Base-by-base conservation (phyloP, 2,888 invertebrate genomes). In the Balanococcus diminutus region DNA sequence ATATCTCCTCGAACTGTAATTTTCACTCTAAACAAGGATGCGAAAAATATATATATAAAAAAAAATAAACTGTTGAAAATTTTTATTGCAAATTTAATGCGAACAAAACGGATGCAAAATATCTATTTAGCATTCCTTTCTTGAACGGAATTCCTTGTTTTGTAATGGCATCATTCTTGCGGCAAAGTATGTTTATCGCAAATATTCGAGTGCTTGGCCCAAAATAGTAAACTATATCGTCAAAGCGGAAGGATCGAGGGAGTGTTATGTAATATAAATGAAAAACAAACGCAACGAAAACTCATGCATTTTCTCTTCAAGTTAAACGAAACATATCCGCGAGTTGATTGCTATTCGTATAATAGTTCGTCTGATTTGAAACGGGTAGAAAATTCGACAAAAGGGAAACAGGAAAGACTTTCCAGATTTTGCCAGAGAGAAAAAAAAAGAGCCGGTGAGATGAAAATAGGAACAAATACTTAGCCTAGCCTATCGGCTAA, bases 141-240 rank as follows among this genome's bases (percentile, higher is more conserved):
- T 67, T 25, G 25, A 67, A 67, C 67, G 67, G 67, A 67, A 67
- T 67, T 67, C 67, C 67, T 67, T 28, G 67, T 67, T 25, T 67
- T 67, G 67, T 67, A 67, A 28, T 67, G 16, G 16, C 28, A 56
- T 67, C 28, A 28, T 67, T 67, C 67, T 67, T 67, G 28, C 28
- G 28, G 28, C 67, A 67, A 67, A 67, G 28, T 28, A 67, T 25
- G 28, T 67, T 67, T 67, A 67, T 67, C 14, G 67, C 67, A 67
- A 28, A 67, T 67, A 67, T 67, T 28, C 28, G 11, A 67, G 67
- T 67, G 28, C 67, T 67, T 67, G 67, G 67, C 67, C 67, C 14
- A 14, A 28, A 67, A 28, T 67, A 28, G n/a, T n/a, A n/a, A n/a
- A n/a, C 25, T 8, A 61, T 14, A 67, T 67, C 28, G 28, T 28